Evolutionary conservation across 2,113 vertebrate species (phyloP).

Genomic region (Salminus brasiliensis): DNA sequence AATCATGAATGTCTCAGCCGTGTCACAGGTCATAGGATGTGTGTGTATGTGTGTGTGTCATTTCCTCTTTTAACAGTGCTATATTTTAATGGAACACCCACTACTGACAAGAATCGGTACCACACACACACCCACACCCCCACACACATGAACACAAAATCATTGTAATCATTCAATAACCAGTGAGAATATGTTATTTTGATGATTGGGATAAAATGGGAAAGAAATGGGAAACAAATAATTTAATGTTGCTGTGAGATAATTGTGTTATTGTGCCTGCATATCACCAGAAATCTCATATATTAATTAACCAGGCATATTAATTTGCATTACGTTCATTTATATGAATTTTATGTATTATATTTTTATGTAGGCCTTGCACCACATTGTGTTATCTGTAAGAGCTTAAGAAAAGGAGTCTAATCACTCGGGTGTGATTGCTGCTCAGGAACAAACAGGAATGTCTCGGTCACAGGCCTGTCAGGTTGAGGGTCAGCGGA

Average conservation of each 20-base stretch:
- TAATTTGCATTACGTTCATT: no score
- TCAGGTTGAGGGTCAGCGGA: slow-evolving; percentile 43
- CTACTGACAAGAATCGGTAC: slow-evolving; percentile 8
- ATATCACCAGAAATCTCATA: no score
- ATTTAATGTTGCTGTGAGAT: no score
- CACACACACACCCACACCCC: background rate
- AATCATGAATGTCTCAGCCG: slow-evolving; percentile 44
- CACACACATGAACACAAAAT: no score
- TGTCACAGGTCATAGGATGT: slow-evolving; percentile 73
- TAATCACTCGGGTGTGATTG: slow-evolving; percentile 16
- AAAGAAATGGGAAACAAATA: no score
- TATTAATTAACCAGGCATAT: no score
- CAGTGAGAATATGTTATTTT: background rate
- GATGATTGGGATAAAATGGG: no score
- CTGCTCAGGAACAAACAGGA: slow-evolving; percentile 44
- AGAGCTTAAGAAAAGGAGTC: no score
- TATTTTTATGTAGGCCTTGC: no score
- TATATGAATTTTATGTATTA: no score
- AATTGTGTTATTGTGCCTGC: no score
- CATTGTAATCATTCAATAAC: background rate
- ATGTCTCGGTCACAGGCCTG: slow-evolving; percentile 23
- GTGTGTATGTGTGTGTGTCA: slow-evolving; percentile 67
- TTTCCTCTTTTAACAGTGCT: slow-evolving; percentile 56
- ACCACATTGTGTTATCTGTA: no score
- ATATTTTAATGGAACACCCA: slow-evolving; percentile 39